A percentile compares a stretch with the other conserved stretches of the same genome.
phyloP scores from a whole-genome alignment of 2,888 invertebrate genomes.

The Fragum fragum region DNA sequence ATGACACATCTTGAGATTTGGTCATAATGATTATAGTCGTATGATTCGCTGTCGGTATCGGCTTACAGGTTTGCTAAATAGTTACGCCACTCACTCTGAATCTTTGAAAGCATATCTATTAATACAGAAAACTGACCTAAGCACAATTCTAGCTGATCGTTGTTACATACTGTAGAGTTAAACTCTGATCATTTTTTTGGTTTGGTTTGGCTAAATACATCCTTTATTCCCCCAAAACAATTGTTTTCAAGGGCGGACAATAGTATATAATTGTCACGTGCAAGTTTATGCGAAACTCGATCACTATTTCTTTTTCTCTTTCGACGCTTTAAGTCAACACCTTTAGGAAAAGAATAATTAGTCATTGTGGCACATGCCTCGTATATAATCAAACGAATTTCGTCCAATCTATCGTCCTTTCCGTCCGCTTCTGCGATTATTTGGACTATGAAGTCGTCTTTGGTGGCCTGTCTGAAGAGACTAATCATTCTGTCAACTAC shows the following conservation, averaged over 20 bases:
- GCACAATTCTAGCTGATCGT: no score
- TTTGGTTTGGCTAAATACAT: not conserved
- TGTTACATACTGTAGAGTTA: no score
- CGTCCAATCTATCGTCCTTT: not conserved
- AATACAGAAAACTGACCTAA: no score
- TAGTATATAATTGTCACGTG: not conserved
- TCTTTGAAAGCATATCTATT: no score
- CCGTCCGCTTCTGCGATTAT: not conserved
- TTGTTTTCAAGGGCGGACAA: not conserved
- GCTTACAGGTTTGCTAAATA: no score
- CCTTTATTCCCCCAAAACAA: not conserved
- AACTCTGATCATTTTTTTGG: not conserved
- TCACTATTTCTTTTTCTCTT: conserved; percentile 10
- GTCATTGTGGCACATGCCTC: not conserved
- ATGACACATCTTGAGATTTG: no score
- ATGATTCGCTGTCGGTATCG: no score
- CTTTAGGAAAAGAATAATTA: not conserved
- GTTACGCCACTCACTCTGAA: no score
- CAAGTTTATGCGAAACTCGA: not conserved
- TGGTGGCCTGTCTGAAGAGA: not conserved
- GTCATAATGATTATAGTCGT: no score
- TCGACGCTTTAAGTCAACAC: not conserved
- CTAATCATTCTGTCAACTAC: not conserved
- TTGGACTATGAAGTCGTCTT: not conserved
- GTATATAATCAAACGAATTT: not conserved